A percentile compares a stretch with the other conserved stretches of the same genome.
These are phyloP conservation scores for Siphamia tubifer DNA, from an alignment of 2,113 vertebrate genomes.

Conservation along the genomic window DNA sequence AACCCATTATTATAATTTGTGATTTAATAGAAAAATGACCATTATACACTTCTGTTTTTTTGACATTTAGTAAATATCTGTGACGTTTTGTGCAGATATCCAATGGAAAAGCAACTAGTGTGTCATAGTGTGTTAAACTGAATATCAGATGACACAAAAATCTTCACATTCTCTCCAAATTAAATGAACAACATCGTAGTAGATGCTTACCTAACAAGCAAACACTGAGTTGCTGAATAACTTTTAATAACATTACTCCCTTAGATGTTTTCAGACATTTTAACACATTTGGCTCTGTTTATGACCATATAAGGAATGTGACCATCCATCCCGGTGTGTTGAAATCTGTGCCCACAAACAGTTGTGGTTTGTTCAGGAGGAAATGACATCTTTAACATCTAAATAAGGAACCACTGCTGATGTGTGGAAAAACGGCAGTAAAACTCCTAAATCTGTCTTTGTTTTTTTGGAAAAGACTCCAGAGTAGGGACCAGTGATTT, in stretches of 20 bases:
- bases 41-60: too few species aligned
- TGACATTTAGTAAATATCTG: too few species aligned
- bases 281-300: not conserved
- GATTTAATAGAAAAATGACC: too few species aligned
- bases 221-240: not conserved
- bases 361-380: constrained; percentile 29
- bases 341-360: constrained; percentile 28
- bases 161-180: not conserved
- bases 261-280: not conserved
- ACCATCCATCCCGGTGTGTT: not conserved
- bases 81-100: too few species aligned
- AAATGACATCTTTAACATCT: constrained; percentile 32
- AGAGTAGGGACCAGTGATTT: too few species aligned
- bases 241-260: too few species aligned
- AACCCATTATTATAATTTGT: too few species aligned
- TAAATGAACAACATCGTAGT: not conserved
- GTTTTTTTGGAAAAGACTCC: too few species aligned
- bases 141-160: not conserved
- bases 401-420: constrained; percentile 2
- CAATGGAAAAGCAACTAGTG: too few species aligned
- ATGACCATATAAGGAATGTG: constrained; percentile 28
- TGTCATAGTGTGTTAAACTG: too few species aligned
- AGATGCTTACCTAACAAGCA: not conserved
- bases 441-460: not conserved
- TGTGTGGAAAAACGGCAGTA: too few species aligned